phyloP scores from a whole-genome alignment of 2,888 invertebrate species.

The Coremacera marginata region DNA sequence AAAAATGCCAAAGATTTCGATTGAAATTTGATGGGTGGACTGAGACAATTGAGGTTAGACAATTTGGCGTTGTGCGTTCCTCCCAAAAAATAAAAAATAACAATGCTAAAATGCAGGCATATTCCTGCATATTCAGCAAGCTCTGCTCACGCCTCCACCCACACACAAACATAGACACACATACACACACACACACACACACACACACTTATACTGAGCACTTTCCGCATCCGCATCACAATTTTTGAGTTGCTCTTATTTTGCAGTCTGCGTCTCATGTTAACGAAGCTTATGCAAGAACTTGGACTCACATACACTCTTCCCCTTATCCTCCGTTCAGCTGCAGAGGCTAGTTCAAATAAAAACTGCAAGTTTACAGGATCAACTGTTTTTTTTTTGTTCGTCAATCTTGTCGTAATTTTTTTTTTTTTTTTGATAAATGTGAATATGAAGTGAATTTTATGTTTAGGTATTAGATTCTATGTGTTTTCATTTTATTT shows the following conservation, averaged over 20 bases:
- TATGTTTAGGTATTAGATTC: too few species aligned
- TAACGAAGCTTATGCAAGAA: slow-evolving; percentile 27
- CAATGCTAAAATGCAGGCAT: too few species aligned
- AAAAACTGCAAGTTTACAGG: slow-evolving; percentile 13
- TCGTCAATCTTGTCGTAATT: background rate
- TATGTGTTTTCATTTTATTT: too few species aligned
- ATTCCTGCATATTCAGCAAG: too few species aligned
- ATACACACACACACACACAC: background rate
- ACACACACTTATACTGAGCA: slow-evolving; percentile 10
- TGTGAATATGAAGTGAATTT: background rate
- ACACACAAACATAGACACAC: background rate
- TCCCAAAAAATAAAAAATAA: background rate
- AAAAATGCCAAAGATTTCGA: too few species aligned
- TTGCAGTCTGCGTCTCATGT: slow-evolving; percentile 28
- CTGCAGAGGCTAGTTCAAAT: background rate
- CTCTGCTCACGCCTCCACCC: too few species aligned
- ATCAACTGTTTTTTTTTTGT: background rate
- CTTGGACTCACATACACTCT: background rate
- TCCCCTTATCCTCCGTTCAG: background rate
- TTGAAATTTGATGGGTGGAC: background rate
- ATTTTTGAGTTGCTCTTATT: slow-evolving; percentile 18
- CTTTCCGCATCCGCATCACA: slow-evolving; percentile 16
- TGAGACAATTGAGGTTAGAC: background rate
- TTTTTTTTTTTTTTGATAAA: background rate
- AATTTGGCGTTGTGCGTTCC: background rate